These are phyloP conservation scores for Thymallus thymallus DNA, from an alignment of 2,113 vertebrate genomes.

Conservation along the genomic window DNA sequence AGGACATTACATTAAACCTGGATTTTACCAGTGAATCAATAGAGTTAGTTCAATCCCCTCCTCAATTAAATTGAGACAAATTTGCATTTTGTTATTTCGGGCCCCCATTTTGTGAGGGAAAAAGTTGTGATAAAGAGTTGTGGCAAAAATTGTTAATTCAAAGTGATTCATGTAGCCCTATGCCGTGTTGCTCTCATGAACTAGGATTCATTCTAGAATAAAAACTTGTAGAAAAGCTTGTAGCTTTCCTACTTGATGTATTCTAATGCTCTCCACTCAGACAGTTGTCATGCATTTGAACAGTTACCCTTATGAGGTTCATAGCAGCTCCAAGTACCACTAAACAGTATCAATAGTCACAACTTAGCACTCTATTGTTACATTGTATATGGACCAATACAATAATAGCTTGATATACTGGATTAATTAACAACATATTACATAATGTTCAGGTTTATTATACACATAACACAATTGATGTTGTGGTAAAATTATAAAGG, in stretches of 20 bases:
- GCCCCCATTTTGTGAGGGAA: too few relatives aligned
- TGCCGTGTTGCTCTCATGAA: too few relatives aligned
- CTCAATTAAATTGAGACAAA: too few relatives aligned
- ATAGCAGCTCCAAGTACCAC: neutral
- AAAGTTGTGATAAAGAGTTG: too few relatives aligned
- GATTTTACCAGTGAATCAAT: constrained; percentile 36
- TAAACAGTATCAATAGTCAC: too few relatives aligned
- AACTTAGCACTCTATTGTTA: too few relatives aligned
- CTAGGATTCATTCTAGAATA: too few relatives aligned
- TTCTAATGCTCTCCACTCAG: neutral
- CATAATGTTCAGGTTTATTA: neutral
- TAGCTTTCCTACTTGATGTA: neutral
- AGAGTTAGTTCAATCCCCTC: neutral
- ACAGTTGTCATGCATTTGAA: neutral
- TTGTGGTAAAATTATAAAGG: neutral
- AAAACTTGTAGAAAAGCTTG: too few relatives aligned
- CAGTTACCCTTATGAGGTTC: neutral
- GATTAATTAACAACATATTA: too few relatives aligned
- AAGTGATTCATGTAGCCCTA: too few relatives aligned
- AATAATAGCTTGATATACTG: neutral
- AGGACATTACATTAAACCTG: neutral
- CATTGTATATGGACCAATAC: neutral
- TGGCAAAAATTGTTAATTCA: too few relatives aligned
- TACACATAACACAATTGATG: neutral
- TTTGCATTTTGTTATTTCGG: too few relatives aligned